Conservation (phyloP, 2,888 invertebrate species). For the Hirtodrosophila confusa region DNA sequence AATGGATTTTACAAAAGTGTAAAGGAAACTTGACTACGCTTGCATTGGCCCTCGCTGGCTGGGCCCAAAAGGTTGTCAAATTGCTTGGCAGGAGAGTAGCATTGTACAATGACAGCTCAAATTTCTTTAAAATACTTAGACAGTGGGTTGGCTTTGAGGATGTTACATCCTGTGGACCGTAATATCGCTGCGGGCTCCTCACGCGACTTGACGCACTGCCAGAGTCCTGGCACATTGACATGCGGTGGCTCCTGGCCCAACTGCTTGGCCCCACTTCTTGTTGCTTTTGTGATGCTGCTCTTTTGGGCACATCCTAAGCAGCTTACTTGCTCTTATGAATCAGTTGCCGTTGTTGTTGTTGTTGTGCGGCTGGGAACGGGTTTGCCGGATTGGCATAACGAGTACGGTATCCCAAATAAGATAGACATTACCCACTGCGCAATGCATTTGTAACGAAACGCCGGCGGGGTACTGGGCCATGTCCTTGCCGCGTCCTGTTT, state of each 20-base stretch:
- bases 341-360: conserved; percentile 16
- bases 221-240: conserved; percentile 28
- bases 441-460: conserved; percentile 22
- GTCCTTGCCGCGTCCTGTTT: no score
- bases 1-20: background rate
- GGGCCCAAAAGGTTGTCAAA: conserved; percentile 15
- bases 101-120: conserved; percentile 42
- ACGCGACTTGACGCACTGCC: conserved; percentile 24
- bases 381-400: conserved; percentile 1
- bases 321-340: conserved; percentile 52
- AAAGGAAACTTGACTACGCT: background rate
- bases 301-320: conserved; percentile 43
- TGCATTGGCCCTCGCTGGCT: conserved; percentile 15
- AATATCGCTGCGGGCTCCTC: conserved; percentile 23
- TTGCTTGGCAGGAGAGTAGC: conserved; percentile 11
- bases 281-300: conserved; percentile 7
- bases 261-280: conserved; percentile 2
- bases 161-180: conserved; percentile 7
- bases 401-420: background rate
- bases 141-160: conserved; percentile 15
- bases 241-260: conserved; percentile 12
- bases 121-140: conserved; percentile 58
- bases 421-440: conserved; percentile 10
- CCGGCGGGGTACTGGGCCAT: no score
- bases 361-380: background rate